Evolutionary conservation across 2,888 invertebrate species (phyloP).

Genomic region (Junonia oenone): DNA sequence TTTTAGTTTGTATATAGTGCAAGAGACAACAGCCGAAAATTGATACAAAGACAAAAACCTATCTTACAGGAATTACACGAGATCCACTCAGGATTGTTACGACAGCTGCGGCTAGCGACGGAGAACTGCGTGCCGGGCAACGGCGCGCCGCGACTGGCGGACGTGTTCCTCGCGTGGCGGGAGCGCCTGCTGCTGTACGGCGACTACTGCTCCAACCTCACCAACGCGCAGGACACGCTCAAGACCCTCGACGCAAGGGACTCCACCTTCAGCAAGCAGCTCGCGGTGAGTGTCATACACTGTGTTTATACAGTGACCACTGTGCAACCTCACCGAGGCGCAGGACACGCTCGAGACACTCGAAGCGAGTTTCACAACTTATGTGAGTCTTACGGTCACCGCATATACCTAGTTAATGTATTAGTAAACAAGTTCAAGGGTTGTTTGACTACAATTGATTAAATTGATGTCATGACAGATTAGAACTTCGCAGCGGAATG

Average conservation of each 20-base stretch:
- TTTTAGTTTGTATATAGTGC: too few relatives aligned
- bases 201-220: slow-evolving; percentile 96
- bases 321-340: slow-evolving; percentile 96
- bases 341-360: slow-evolving; percentile 90
- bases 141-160: slow-evolving; percentile 80
- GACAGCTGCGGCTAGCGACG: slow-evolving; percentile 87
- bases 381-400: neutral
- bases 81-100: slow-evolving; percentile 91
- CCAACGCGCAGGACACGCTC: slow-evolving; percentile 91
- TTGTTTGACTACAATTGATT: too few relatives aligned
- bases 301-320: slow-evolving; percentile 80
- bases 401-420: too few relatives aligned
- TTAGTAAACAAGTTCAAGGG: too few relatives aligned
- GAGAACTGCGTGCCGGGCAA: slow-evolving; percentile 77
- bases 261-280: slow-evolving; percentile 82
- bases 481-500: neutral
- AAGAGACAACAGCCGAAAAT: neutral
- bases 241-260: slow-evolving; percentile 86
- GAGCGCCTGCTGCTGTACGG: slow-evolving; percentile 96
- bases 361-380: slow-evolving; percentile 69
- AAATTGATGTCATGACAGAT: too few relatives aligned
- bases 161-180: slow-evolving; percentile 94
- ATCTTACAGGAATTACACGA: slow-evolving; percentile 87
- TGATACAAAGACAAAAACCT: too few relatives aligned
- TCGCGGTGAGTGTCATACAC: slow-evolving; percentile 78